Evolutionary conservation across 2,797 vertebrate species (phyloP).

Genomic region (Synaphobranchus kaupii): DNA sequence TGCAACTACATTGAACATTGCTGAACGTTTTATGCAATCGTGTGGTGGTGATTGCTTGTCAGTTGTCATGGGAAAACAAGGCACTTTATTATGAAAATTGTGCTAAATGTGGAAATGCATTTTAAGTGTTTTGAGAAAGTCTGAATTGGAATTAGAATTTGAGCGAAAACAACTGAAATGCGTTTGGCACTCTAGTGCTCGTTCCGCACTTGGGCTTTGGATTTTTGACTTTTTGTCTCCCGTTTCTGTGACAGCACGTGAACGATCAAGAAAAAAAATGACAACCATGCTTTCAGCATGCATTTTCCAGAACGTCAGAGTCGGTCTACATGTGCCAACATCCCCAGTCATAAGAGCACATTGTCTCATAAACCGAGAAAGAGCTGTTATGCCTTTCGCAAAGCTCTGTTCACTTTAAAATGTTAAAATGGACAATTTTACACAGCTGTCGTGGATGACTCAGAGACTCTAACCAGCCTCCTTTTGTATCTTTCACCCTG

Average conservation of each 20-base stretch:
- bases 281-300: neutral
- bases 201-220: neutral
- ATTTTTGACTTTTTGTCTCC: neutral
- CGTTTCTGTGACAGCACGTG: neutral
- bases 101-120: neutral
- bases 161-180: neutral
- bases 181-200: neutral
- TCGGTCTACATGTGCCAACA: neutral
- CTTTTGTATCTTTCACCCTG: neutral
- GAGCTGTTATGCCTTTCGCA: neutral
- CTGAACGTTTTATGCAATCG: neutral
- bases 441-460: neutral
- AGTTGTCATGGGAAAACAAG: neutral
- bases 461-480: neutral
- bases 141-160: neutral
- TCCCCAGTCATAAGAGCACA: neutral
- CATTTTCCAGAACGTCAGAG: neutral
- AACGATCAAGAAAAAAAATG: neutral
- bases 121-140: constrained; percentile 1
- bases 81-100: neutral
- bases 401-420: neutral
- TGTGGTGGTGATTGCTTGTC: neutral
- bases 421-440: neutral
- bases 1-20: neutral
- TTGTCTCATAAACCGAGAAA: neutral